Base-by-base conservation (phyloP, 2,797 vertebrate genomes). In the Etheostoma perlongum region DNA sequence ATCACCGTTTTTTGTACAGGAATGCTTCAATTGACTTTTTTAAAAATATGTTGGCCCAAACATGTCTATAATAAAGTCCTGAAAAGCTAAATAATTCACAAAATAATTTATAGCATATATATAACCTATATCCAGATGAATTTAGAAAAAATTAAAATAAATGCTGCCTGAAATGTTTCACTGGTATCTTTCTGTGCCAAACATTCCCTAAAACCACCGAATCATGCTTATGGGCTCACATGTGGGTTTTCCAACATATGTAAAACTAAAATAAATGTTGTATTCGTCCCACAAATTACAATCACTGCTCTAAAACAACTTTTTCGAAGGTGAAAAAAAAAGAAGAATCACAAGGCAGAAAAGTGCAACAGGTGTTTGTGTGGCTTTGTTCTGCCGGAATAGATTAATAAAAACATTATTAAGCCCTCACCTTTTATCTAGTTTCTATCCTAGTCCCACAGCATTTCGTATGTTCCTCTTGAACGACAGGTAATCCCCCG, bases 311-410 rank as follows among this genome's bases (percentile, higher is more conserved):
- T 66, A 16, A 72, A 62, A 62, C 40, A 64, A 6, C 15, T 18
- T 14, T 21, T 6, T 47, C 3, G 4, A 75, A 36, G 57, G 9
- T 21, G 46, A 46, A 48, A 49, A 9, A 7, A 64, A 27, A 14
- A 62, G 72, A 61, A 2, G 15, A 78, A 61, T 52, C 6, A 21
- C 44, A 55, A 67, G 68, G 48, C n/a, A 73, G 49, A 72, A 59
- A 60, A 27, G 48, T 15, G 51, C 16, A 71, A 70, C 59, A 66
- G 51, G n/a, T 69, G 53, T 53, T 62, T 52, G 8, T 58, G 59
- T 36, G 33, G 36, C 55, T 87, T 79, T 76, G n/a, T 73, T 85
- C 55, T 79, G 44, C 30, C n/a, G 68, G 25, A 74, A 74, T 11
- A 64, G 25, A 58, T 78, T n/a, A 58, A 76, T n/a, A 51, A 70